Conservation (phyloP, 1,140 invertebrate species). For the Polypedilum pembai region DNA sequence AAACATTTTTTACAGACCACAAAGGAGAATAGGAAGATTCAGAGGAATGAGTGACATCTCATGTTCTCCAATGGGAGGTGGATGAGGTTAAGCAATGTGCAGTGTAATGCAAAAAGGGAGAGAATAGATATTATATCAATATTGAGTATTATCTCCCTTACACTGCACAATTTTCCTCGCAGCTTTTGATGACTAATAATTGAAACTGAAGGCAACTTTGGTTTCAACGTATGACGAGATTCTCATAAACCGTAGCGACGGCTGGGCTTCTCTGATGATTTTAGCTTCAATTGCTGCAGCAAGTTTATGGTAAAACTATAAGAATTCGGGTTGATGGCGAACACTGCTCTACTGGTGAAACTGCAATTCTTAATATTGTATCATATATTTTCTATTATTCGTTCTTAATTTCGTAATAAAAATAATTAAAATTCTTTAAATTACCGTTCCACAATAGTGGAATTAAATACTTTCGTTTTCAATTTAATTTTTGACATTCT, state of each 20-base stretch:
- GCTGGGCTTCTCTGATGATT: slow-evolving; percentile 6
- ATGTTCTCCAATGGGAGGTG: not conserved
- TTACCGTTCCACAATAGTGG: no score
- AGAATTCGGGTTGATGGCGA: not conserved
- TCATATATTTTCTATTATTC: no score
- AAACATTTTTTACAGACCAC: slow-evolving; percentile 1
- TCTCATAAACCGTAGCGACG: not conserved
- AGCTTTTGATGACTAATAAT: not conserved
- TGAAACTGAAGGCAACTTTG: no score
- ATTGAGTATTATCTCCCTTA: not conserved
- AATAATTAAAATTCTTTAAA: no score
- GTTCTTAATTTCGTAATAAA: no score
- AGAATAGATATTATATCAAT: not conserved
- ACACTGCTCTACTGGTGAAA: no score
- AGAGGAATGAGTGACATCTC: not conserved
- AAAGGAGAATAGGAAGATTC: not conserved
- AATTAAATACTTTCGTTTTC: no score
- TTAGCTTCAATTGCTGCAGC: not conserved
- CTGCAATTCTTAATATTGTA: no score
- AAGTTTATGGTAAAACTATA: not conserved
- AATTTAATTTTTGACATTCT: no score
- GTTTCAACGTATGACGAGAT: not conserved
- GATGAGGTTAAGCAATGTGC: slow-evolving; percentile 25
- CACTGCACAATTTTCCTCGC: not conserved
- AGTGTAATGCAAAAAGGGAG: slow-evolving; percentile 9